Base-by-base conservation (phyloP, 1,140 invertebrate genomes). In the Drosophila kanapiae region DNA sequence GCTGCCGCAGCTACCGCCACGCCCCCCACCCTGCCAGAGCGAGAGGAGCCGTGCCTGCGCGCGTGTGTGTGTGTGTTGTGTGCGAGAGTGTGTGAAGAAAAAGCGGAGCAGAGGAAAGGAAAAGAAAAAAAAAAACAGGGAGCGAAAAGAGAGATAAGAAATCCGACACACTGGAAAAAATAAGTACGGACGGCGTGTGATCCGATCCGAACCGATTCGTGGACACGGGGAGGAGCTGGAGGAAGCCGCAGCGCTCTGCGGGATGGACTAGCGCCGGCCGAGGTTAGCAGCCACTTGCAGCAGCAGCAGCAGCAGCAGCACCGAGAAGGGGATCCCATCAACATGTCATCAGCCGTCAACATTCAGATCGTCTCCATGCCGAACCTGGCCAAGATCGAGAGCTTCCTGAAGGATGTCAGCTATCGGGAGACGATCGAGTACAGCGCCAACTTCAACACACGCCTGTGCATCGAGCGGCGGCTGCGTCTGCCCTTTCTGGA, bases 341-440 rank as follows among this genome's bases (percentile, higher is more conserved):
- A 37, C 76, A 88, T 88, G 84, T 90, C 85, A 29, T 88, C 85
- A 40, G 81, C 85, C 23, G 94, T 95, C 48, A 95, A 96, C 84
- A 95, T 96, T 84, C 95, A 95, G 93, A 94, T 96, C 80, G 95
- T 95, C 64, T 96, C 95, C 92, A 94, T 95, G 84, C 94, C 95
- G 54, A 96, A 96, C 94, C 94, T 97, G 92, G 94, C 94, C 71
- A 96, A 96, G 94, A 96, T 97, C 91, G 96, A 96, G 93, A 96
- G 95, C 94, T 98, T 97, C 94, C 94, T 98, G 64, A 97, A 96
- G 94, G 97, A 98, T 93, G 94, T 96, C 14, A 95, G 96, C 43
- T 99, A 99, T 93, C 96, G 97, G 93, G 98, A 99, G 94, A 96
- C 96, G 54, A 96, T 99, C 86, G 98, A 99, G 93, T 98, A 97